A percentile compares a stretch with the other conserved stretches of the same genome.
These are phyloP conservation scores for Gasterosteus nipponicus DNA, from an alignment of 2,113 vertebrate species.

Conservation along the genomic window DNA sequence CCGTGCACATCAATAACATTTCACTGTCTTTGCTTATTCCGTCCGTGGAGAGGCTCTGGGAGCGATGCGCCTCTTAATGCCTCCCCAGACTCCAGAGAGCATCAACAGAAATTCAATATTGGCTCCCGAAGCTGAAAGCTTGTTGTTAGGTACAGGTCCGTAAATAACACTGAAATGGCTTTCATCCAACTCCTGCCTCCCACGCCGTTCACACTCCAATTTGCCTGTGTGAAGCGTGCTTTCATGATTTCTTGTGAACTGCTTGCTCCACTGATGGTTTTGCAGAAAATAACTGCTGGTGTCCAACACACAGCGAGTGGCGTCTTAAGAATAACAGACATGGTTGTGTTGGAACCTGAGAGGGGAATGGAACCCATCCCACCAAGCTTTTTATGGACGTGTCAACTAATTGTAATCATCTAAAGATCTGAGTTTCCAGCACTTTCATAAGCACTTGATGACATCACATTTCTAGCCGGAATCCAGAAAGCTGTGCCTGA, in stretches of 20 bases:
- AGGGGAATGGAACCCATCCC: background rate
- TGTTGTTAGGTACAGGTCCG: constrained; percentile 10
- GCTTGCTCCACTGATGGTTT: background rate
- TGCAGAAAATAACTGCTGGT: background rate
- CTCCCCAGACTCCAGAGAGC: constrained; percentile 39
- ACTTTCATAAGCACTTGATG: background rate
- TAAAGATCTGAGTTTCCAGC: background rate
- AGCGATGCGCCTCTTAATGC: constrained; percentile 52
- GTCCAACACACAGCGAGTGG: background rate
- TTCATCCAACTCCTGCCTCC: constrained; percentile 12
- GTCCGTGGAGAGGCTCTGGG: constrained; percentile 8
- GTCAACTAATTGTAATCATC: background rate
- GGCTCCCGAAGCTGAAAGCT: constrained; percentile 37
- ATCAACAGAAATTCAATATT: constrained; percentile 54
- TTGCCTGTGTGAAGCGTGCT: background rate
- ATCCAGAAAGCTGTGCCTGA: constrained; percentile 4
- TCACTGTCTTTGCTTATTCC: constrained; percentile 23
- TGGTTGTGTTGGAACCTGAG: background rate
- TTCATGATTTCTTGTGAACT: background rate
- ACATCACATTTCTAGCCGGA: constrained; percentile 1
- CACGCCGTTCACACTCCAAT: background rate
- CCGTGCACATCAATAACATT: constrained; percentile 24
- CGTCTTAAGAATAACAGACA: background rate
- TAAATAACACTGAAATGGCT: constrained; percentile 30
- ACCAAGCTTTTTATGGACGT: background rate